Conservation (phyloP, 2,113 vertebrate genomes). For the Phrynocephalus versicolor region DNA sequence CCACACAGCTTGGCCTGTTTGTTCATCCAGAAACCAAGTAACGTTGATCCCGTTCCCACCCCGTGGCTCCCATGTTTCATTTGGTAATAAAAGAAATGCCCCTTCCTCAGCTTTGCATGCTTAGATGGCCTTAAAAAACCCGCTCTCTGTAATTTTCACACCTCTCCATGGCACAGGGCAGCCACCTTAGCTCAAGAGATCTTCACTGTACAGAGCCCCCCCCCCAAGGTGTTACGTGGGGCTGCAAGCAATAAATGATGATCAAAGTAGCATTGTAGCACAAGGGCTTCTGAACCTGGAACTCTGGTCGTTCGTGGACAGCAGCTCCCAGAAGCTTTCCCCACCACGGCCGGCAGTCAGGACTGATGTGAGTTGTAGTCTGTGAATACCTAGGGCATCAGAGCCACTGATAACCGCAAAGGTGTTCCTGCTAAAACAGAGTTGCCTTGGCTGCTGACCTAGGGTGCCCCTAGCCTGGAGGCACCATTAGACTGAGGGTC, state of each 20-base stretch:
- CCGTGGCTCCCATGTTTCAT: background rate
- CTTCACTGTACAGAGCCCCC: background rate
- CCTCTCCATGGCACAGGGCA: background rate
- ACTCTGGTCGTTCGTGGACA: no score
- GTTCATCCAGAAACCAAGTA: background rate
- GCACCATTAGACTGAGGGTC: background rate
- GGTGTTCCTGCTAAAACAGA: background rate
- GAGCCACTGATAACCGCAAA: background rate
- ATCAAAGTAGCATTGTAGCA: rapidly evolving
- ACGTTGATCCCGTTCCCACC: background rate
- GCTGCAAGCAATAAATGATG: background rate
- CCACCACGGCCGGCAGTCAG: no score
- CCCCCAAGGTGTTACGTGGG: no score
- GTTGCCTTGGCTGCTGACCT: rapidly evolving
- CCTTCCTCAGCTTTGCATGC: background rate
- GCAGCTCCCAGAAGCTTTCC: no score
- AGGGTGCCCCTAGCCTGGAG: background rate
- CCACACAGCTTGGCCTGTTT: background rate
- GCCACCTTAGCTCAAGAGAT: background rate
- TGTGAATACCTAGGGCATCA: no score
- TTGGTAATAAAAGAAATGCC: background rate
- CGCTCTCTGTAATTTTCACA: background rate
- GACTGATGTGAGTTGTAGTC: no score
- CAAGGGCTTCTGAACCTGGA: no score
- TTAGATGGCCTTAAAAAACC: background rate